phyloP scores from a whole-genome alignment of 2,797 vertebrate genomes.

The Chiloscyllium punctatum region DNA sequence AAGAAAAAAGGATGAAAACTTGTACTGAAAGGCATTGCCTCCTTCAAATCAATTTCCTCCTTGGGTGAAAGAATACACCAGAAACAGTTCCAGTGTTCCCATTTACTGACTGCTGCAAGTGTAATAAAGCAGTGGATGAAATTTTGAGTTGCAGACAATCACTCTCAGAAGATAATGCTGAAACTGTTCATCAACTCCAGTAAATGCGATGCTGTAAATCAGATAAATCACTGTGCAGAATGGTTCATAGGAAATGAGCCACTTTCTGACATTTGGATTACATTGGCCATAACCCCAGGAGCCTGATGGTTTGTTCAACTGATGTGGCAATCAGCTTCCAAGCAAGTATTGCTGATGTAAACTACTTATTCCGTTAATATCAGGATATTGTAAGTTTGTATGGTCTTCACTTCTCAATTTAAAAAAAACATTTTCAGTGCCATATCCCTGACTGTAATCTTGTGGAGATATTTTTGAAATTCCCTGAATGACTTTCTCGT shows the following conservation, averaged over 20 bases:
- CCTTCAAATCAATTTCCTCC: background rate
- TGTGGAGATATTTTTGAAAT: background rate
- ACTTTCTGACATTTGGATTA: background rate
- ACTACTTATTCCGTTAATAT: background rate
- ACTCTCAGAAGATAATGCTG: background rate
- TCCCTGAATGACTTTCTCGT: background rate
- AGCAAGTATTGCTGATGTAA: background rate
- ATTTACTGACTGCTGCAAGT: background rate
- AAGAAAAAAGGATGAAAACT: background rate
- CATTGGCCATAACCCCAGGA: background rate
- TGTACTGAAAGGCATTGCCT: background rate
- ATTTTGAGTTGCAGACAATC: background rate
- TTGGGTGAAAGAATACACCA: background rate
- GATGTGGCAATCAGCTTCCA: background rate
- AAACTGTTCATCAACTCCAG: background rate
- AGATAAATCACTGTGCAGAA: background rate
- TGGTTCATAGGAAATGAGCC: background rate
- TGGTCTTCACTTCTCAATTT: background rate
- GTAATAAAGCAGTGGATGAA: background rate
- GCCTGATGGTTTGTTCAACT: background rate
- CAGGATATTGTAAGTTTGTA: too few relatives aligned
- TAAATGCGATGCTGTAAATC: background rate
- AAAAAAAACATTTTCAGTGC: background rate
- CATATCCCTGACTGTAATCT: background rate
- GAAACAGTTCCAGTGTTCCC: background rate